Evolutionary conservation across 2,113 vertebrate species (phyloP).

Genomic region (Eupsittula cactorum): DNA sequence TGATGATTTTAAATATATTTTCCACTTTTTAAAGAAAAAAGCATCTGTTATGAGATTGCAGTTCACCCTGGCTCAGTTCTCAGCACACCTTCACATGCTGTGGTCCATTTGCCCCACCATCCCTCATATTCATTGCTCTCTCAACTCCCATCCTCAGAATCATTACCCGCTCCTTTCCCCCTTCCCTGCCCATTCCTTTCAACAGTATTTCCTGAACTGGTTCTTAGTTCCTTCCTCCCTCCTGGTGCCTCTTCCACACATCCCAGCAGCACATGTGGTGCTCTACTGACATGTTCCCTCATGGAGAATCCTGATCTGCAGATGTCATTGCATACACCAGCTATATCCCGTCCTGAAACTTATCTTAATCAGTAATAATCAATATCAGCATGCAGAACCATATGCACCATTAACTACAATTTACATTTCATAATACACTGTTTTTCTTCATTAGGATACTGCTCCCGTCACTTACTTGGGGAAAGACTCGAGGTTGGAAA

Average conservation of each 20-base stretch:
- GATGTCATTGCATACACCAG: background rate
- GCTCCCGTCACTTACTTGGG: background rate
- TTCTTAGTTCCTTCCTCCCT: background rate
- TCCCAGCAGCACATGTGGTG: fast-evolving
- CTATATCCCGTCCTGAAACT: background rate
- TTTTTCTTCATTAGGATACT: constrained; percentile 20
- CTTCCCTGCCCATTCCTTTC: background rate
- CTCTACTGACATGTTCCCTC: fast-evolving
- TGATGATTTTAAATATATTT: background rate
- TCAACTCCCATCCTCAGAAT: background rate
- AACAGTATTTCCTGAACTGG: fast-evolving
- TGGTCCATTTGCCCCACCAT: background rate
- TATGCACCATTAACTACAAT: constrained; percentile 39
- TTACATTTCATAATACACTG: constrained; percentile 29
- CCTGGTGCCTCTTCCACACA: background rate
- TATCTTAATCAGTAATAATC: constrained; percentile 25
- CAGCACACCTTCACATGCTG: background rate
- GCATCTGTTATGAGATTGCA: background rate
- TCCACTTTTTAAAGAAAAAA: background rate
- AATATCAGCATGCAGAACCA: constrained; percentile 5
- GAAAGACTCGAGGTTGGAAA: background rate
- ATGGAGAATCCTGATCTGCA: background rate
- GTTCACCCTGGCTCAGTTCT: fast-evolving
- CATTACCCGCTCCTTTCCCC: background rate
- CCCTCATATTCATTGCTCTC: fast-evolving